Base-by-base conservation (phyloP, 2,888 invertebrate genomes). In the Nebria salina region DNA sequence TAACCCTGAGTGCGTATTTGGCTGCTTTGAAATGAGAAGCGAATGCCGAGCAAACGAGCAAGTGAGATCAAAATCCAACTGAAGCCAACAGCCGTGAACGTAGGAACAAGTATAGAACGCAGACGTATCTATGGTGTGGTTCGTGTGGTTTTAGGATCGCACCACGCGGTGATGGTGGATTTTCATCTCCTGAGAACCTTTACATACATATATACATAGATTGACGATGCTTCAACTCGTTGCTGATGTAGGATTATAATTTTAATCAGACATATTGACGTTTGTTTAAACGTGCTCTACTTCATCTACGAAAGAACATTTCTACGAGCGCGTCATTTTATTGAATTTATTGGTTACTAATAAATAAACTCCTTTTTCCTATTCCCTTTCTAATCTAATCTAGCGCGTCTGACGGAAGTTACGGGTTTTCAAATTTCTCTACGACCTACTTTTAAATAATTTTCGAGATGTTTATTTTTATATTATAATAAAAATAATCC, bases 251-350 rank as follows among this genome's bases (percentile, higher is more conserved):
- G 70, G 25, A 70, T 25, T 70, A 70, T 70, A 70, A 70, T 25
- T 25, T 70, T 70, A 70, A 70, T 25, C 25, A 70, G 70, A 70
- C 25, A 70, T 70, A 70, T 70, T 70, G 70, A 70, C 70, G 70
- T 20, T 25, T 25, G 11, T 6, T 68, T 13, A 68, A n/a, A 68
- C 68, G 68, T 68, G 20, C 20, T 20, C 20, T 20, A 20, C 20
- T 20, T 34, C 34, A 34, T 34, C 34, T 34, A 34, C 34, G 5
- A 34, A 34, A 34, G 5, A 34, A 34, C 0, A 1, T 5, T 4
- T 0, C 34, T 34, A 34, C 34, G 20, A 20, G 20, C 20, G 20
- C 20, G 20, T 20, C 20, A 20, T 20, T 20, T 20, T 20, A 20
- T 20, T 20, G 20, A 20, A 20, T 20, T 20, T 20, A 20, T 20